A percentile compares a stretch with the other conserved stretches of the same genome.
Conservation (phyloP, 1,140 invertebrate species). For the Formica selysi region DNA sequence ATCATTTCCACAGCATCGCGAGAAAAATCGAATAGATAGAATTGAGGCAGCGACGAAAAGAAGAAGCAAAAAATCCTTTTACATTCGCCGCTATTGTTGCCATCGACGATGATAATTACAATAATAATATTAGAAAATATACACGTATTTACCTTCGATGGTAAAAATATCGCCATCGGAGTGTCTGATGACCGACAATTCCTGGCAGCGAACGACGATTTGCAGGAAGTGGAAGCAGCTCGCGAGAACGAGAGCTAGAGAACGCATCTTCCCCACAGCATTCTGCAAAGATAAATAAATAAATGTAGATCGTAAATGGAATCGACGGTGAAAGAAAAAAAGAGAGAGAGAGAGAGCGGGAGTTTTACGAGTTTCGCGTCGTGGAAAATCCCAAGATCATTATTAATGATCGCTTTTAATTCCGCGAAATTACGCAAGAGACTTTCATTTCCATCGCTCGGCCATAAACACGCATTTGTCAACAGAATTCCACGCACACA, state of each 20-base stretch:
- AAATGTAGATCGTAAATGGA: conserved; percentile 32
- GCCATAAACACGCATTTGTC: conserved; percentile 29
- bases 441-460: conserved; percentile 19
- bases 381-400: conserved; percentile 26
- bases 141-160: conserved; percentile 85
- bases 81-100: too few relatives aligned
- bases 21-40: conserved; percentile 26
- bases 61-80: too few relatives aligned
- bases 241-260: conserved; percentile 79
- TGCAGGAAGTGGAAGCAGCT: conserved; percentile 77
- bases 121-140: background rate
- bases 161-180: conserved; percentile 88
- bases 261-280: conserved; percentile 84
- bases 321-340: background rate
- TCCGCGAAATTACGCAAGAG: background rate
- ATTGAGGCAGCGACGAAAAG: background rate
- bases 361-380: conserved; percentile 28
- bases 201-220: conserved; percentile 69
- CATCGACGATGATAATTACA: background rate
- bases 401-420: conserved; percentile 38
- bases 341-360: too few relatives aligned
- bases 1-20: background rate
- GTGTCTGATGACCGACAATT: conserved; percentile 86
- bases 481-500: background rate
- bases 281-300: conserved; percentile 79